Conservation (phyloP, 2,888 invertebrate species). For the Chymomyza caudatula region DNA sequence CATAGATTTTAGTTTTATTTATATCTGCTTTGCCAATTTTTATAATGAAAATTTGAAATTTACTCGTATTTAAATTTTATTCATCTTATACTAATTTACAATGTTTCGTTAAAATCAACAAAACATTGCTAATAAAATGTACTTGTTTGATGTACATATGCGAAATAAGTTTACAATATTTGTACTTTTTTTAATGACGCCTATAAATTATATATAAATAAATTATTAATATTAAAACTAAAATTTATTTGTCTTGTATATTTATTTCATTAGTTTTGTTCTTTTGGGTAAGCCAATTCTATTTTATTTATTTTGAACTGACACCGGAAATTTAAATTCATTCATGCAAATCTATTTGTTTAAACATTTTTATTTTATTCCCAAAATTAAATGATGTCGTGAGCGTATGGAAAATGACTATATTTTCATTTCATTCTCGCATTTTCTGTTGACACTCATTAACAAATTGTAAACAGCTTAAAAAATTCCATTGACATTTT, state of each 20-base stretch:
- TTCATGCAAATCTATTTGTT: background rate
- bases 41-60: conserved; percentile 2
- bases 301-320: background rate
- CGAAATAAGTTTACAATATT: background rate
- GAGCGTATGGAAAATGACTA: background rate
- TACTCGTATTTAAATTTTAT: conserved; percentile 36
- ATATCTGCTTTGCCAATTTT: background rate
- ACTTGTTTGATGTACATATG: background rate
- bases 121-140: background rate
- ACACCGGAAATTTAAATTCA: background rate
- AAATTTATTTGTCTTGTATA: background rate
- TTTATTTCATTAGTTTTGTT: background rate
- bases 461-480: conserved; percentile 37
- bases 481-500: conserved; percentile 40
- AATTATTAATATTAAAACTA: background rate
- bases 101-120: too few relatives aligned
- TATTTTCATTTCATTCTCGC: background rate
- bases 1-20: background rate
- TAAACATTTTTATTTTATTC: background rate
- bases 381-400: background rate
- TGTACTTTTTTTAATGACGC: background rate
- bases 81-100: conserved; percentile 1
- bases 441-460: conserved; percentile 42
- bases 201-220: background rate
- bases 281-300: conserved; percentile 1